Evolutionary conservation across 2,113 vertebrate genomes (phyloP), one percentile per base, ranked within the genome.

Genomic region (Tachysurus fulvidraco): DNA sequence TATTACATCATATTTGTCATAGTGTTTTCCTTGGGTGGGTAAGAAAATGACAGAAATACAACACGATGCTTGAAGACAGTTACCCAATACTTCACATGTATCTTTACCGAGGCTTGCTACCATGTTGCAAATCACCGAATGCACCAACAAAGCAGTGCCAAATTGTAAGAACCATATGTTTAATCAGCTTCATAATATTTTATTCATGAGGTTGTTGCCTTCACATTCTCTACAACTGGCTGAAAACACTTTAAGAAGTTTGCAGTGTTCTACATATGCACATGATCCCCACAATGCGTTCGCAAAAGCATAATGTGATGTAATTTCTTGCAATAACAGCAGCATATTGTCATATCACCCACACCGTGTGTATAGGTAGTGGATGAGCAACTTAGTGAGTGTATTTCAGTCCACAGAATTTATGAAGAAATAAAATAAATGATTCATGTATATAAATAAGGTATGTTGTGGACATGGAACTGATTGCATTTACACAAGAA

Each of bases 381-480:
- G 65, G 54, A 13, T 84, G 83, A 84, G 83, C 83, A 84, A 52
- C 67, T 84, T 36, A 83, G 50, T 28, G 25, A 83, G 65, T 13
- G 1, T 69, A 84, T 73, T 84, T 83, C 81, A 83, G 60, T 83
- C 90, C 88, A 91, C 83, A 88, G 84, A 92, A 94, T 71, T 57
- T 71, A 86, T 71, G 62, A 57, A 73, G 23, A 86, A 67, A 81
- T 71, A 60, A 86, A 67, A 86, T 21, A 57, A 41, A 81, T 55
- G 21, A 71, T 69, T 52, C 30, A 25, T 21, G 62, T 28, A 86
- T 23, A 64, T 21, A 44, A n/a, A 69, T 67, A 57, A 52, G 50
- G 74, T 50, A 78, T 54, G 50, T 17, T 78, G 46, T 78, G 50
- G n/a, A 78, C 74, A 78, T 78, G 74, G 50, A 30, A 54, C 46